Conservation (phyloP, 2,797 vertebrate genomes). For the Coilia nasus region DNA sequence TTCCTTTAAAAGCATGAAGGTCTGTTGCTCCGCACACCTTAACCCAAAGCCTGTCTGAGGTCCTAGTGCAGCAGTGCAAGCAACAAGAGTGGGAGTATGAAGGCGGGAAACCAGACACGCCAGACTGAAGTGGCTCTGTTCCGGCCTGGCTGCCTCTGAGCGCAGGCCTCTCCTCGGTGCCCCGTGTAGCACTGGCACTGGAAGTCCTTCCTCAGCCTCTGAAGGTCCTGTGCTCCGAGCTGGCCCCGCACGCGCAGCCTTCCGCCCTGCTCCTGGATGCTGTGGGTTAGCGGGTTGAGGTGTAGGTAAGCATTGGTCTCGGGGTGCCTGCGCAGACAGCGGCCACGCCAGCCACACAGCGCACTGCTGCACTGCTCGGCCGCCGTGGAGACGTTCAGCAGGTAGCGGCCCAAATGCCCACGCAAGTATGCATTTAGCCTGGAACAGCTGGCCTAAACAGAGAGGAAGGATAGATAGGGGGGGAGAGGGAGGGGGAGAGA, state of each 20-base stretch:
- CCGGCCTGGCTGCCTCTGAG: slow-evolving; percentile 58
- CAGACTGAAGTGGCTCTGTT: slow-evolving; percentile 65
- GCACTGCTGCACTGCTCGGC: slow-evolving; percentile 75
- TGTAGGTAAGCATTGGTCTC: slow-evolving; percentile 77
- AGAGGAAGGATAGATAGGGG: too few relatives aligned
- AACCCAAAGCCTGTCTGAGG: not conserved
- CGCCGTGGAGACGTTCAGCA: slow-evolving; percentile 79
- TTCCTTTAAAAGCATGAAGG: too few relatives aligned
- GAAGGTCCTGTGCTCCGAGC: slow-evolving; percentile 61
- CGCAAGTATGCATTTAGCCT: slow-evolving; percentile 71
- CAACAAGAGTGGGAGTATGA: slow-evolving; percentile 67
- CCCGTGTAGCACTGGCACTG: slow-evolving; percentile 84
- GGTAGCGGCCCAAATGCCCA: slow-evolving; percentile 75
- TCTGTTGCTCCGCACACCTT: too few relatives aligned
- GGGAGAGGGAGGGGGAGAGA: not conserved
- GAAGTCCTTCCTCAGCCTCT: slow-evolving; percentile 68
- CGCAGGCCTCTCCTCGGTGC: slow-evolving; percentile 73
- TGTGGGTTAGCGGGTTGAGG: slow-evolving; percentile 71
- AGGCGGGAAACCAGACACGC: slow-evolving; percentile 60
- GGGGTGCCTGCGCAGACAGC: slow-evolving; percentile 70
- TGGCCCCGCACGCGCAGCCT: slow-evolving; percentile 65
- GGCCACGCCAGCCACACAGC: slow-evolving; percentile 72
- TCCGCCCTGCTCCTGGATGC: slow-evolving; percentile 62
- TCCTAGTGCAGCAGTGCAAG: slow-evolving; percentile 69
- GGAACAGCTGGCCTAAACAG: slow-evolving; percentile 69